Evolutionary conservation across 2,888 invertebrate genomes (phyloP).

Genomic region (Heliothis peltigera): DNA sequence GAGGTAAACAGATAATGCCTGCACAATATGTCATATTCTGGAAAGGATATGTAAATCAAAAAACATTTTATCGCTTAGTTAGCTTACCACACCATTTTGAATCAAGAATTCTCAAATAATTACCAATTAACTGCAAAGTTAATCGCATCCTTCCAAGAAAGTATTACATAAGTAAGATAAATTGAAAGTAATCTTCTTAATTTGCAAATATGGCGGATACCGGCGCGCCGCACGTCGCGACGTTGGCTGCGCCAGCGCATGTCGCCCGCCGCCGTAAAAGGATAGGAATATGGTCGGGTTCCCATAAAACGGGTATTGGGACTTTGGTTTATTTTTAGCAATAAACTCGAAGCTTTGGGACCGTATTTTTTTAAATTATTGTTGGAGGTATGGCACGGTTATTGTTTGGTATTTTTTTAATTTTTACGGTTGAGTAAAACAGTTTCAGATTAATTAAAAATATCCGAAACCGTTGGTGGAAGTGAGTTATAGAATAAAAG

Average conservation of each 20-base stretch:
- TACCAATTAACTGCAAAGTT: too few species aligned
- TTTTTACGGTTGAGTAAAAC: too few species aligned
- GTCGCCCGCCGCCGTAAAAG: conserved; percentile 35
- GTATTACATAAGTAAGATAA: background rate
- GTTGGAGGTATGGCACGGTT: background rate
- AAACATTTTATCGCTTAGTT: too few species aligned
- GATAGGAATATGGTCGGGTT: conserved; percentile 28
- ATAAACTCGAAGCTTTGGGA: conserved; percentile 21
- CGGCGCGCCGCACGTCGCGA: conserved; percentile 15
- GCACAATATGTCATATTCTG: too few species aligned
- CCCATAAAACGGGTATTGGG: conserved; percentile 53
- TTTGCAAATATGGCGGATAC: conserved; percentile 40
- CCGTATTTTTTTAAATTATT: conserved; percentile 22
- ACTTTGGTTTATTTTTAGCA: conserved; percentile 47
- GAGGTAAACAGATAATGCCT: too few species aligned
- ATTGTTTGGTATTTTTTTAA: background rate
- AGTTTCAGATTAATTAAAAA: too few species aligned
- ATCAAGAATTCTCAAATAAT: too few species aligned
- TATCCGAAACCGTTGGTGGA: too few species aligned
- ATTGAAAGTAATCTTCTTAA: conserved; percentile 17
- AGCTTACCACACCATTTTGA: too few species aligned
- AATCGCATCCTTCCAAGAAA: background rate
- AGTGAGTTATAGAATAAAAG: too few species aligned
- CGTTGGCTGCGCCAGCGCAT: conserved; percentile 16
- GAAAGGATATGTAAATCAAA: too few species aligned